These are phyloP conservation scores for Pseudomugil gertrudae DNA, from an alignment of 2,797 vertebrate species.

Conservation along the genomic window DNA sequence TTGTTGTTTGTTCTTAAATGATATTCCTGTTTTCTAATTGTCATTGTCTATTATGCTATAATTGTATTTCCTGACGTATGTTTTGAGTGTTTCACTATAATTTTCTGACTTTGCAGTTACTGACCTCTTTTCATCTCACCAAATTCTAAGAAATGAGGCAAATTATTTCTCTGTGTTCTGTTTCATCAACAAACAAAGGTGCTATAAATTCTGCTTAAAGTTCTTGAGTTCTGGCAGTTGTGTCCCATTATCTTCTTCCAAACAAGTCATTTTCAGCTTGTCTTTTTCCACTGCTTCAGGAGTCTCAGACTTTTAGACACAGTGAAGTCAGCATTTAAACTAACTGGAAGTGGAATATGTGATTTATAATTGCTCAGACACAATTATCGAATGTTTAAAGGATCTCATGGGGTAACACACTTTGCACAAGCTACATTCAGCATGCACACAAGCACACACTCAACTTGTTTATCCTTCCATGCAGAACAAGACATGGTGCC, in stretches of 20 bases:
- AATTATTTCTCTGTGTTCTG: constrained; percentile 23
- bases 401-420: constrained; percentile 59
- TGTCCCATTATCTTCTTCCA: constrained; percentile 46
- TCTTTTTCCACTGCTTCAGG: constrained; percentile 48
- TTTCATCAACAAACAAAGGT: constrained; percentile 43
- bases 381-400: constrained; percentile 67
- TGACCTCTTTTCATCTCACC: constrained; percentile 28
- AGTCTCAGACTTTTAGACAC: constrained; percentile 42
- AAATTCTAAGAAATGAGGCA: constrained; percentile 27
- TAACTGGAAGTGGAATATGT: constrained; percentile 47
- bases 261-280: constrained; percentile 57
- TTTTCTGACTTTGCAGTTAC: constrained; percentile 5
- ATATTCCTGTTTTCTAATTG: background rate
- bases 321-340: constrained; percentile 62
- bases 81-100: background rate
- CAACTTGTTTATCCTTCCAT: constrained; percentile 73
- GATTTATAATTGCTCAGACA: constrained; percentile 58
- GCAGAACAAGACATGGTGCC: constrained; percentile 71
- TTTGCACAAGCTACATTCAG: constrained; percentile 36
- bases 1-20: background rate
- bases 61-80: background rate
- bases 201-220: constrained; percentile 37
- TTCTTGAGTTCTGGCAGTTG: constrained; percentile 36
- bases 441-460: constrained; percentile 54
- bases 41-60: background rate